Conservation (phyloP, 2,888 invertebrate genomes). For the Syrista parreyssii region DNA sequence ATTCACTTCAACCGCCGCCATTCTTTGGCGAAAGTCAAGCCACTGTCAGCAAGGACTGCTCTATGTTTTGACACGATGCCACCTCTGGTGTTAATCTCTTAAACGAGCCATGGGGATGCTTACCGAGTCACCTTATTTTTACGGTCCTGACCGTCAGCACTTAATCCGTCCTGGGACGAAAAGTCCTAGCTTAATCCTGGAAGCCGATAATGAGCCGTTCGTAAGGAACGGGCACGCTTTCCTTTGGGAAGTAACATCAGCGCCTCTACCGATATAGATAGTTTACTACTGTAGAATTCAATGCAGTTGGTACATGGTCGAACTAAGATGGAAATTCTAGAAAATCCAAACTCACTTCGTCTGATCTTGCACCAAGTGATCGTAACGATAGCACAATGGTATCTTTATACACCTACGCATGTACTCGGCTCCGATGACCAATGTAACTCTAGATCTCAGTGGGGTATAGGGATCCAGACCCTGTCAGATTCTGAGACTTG, state of each 20-base stretch:
- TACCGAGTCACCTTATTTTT: slow-evolving; percentile 21
- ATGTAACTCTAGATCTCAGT: slow-evolving; percentile 37
- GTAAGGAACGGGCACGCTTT: not conserved
- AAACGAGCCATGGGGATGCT: slow-evolving; percentile 53
- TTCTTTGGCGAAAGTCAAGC: slow-evolving; percentile 47
- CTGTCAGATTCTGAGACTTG: not conserved
- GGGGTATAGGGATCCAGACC: slow-evolving; percentile 20
- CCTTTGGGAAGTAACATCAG: not conserved
- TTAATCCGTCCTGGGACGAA: slow-evolving; percentile 12
- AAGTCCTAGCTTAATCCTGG: slow-evolving; percentile 37
- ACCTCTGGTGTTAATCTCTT: slow-evolving; percentile 61
- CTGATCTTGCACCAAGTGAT: not conserved
- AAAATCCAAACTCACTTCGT: not conserved
- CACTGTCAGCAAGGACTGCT: slow-evolving; percentile 29
- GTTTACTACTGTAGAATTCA: not conserved
- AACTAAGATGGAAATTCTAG: not conserved
- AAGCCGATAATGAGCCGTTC: not conserved
- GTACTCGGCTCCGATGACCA: slow-evolving; percentile 7
- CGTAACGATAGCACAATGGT: slow-evolving; percentile 23
- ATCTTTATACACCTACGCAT: slow-evolving; percentile 26
- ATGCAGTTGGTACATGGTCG: not conserved
- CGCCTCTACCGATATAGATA: not conserved
- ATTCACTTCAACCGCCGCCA: not conserved
- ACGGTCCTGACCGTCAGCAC: not conserved
- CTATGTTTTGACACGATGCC: slow-evolving; percentile 61